Conservation (phyloP, 2,888 invertebrate species). For the Rhagophthalmus giganteus region DNA sequence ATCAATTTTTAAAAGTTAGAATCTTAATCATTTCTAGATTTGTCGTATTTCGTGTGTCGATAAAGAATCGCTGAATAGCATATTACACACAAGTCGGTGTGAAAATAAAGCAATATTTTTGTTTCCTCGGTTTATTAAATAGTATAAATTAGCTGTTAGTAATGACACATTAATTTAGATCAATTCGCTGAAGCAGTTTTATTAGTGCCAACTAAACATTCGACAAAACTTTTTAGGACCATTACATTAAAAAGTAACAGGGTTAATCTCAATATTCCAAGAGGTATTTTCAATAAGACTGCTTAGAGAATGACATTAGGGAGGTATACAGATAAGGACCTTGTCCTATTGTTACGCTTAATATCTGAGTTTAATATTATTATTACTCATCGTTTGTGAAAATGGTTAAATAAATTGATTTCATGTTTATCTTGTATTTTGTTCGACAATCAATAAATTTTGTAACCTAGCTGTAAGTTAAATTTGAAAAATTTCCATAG, state of each 20-base stretch:
- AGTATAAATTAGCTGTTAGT: not conserved
- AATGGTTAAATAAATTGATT: slow-evolving; percentile 52
- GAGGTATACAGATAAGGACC: slow-evolving; percentile 48
- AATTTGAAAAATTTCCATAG: too few relatives aligned
- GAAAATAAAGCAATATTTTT: slow-evolving; percentile 15
- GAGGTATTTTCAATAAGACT: slow-evolving; percentile 51
- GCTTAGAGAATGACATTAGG: slow-evolving; percentile 53
- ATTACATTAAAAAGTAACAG: slow-evolving; percentile 50
- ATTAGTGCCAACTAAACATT: slow-evolving; percentile 19
- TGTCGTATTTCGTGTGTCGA: slow-evolving; percentile 3
- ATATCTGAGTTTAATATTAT: slow-evolving; percentile 52
- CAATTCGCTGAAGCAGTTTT: slow-evolving; percentile 25
- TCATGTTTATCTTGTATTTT: slow-evolving; percentile 47
- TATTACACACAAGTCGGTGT: slow-evolving; percentile 15
- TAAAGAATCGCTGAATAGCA: too few relatives aligned
- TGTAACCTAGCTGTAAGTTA: too few relatives aligned
- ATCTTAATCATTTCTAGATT: slow-evolving; percentile 7
- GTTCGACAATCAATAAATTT: too few relatives aligned
- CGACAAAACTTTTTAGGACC: slow-evolving; percentile 42
- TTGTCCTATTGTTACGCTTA: slow-evolving; percentile 52
- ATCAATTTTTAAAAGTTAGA: slow-evolving; percentile 8
- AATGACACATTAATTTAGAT: slow-evolving; percentile 16
- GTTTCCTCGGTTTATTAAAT: slow-evolving; percentile 2
- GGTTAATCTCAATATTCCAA: slow-evolving; percentile 46
- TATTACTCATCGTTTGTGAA: slow-evolving; percentile 54